Conservation (phyloP, 2,113 vertebrate species). For the Crotalus helleri region DNA sequence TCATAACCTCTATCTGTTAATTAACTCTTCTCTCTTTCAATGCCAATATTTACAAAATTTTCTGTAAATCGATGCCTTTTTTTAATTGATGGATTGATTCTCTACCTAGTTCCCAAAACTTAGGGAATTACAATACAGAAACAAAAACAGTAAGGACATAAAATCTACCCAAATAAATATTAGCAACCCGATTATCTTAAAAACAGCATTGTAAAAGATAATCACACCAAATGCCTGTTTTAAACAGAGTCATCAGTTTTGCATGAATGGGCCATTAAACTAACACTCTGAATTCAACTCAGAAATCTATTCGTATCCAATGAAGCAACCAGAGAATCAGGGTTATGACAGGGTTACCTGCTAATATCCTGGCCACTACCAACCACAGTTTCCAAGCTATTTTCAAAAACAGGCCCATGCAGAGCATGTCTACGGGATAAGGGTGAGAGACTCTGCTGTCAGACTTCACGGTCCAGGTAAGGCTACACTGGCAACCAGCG, state of each 20-base stretch:
- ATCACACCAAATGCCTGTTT: not conserved
- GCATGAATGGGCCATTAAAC: not conserved
- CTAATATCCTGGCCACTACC: not conserved
- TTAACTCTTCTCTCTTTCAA: not conserved
- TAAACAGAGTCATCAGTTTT: not conserved
- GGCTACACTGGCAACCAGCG: not conserved
- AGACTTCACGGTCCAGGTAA: not conserved
- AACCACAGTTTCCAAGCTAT: not conserved
- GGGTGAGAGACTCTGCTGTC: not conserved
- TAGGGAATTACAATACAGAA: not conserved
- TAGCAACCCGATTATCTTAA: not conserved
- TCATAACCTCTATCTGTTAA: constrained; percentile 19
- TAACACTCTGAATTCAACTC: not conserved
- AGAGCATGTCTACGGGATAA: not conserved
- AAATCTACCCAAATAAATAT: not conserved
- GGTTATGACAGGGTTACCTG: not conserved
- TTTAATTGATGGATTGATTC: not conserved
- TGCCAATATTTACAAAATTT: constrained; percentile 14
- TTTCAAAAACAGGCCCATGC: not conserved
- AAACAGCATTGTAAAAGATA: not conserved
- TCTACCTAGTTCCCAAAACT: not conserved
- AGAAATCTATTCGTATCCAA: not conserved
- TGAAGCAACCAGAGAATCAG: not conserved
- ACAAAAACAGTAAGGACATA: not conserved
- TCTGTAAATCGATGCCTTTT: not conserved